phyloP scores from a whole-genome alignment of 2,797 vertebrate genomes.

The Microhierax caerulescens region DNA sequence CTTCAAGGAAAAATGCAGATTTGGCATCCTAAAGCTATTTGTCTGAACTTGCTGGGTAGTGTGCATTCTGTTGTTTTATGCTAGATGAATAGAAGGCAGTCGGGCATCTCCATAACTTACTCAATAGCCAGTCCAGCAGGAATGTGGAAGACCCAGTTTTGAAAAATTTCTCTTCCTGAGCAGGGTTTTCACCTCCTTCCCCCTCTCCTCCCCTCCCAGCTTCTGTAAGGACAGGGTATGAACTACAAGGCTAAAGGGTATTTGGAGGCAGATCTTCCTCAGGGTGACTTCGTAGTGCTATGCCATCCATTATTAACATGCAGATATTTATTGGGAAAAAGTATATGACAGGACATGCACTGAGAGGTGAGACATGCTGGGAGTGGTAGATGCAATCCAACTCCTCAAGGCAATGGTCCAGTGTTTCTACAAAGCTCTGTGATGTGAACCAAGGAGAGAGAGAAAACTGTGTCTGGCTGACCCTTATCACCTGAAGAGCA shows the following conservation, averaged over 20 bases:
- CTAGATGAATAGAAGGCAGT: neutral
- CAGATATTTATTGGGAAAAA: neutral
- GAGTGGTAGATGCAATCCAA: neutral
- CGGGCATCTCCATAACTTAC: neutral
- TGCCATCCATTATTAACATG: neutral
- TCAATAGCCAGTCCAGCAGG: neutral
- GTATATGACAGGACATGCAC: neutral
- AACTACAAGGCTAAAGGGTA: neutral
- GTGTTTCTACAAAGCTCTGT: neutral
- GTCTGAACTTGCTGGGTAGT: slow-evolving; percentile 41
- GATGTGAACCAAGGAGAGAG: neutral
- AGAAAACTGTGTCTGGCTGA: neutral
- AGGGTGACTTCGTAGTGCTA: neutral
- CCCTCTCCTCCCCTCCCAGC: neutral
- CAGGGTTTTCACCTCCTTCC: neutral
- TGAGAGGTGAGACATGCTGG: neutral
- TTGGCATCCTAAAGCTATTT: slow-evolving; percentile 31
- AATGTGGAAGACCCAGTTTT: slow-evolving; percentile 31
- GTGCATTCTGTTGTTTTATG: neutral
- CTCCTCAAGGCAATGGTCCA: neutral
- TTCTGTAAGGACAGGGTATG: neutral
- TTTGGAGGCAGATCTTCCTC: neutral
- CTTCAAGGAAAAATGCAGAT: slow-evolving; percentile 42
- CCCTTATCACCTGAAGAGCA: neutral
- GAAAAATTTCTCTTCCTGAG: neutral